Evolutionary conservation across 2,797 vertebrate species (phyloP), one percentile per base, ranked within the genome.

Genomic region (Astyanax mexicanus): DNA sequence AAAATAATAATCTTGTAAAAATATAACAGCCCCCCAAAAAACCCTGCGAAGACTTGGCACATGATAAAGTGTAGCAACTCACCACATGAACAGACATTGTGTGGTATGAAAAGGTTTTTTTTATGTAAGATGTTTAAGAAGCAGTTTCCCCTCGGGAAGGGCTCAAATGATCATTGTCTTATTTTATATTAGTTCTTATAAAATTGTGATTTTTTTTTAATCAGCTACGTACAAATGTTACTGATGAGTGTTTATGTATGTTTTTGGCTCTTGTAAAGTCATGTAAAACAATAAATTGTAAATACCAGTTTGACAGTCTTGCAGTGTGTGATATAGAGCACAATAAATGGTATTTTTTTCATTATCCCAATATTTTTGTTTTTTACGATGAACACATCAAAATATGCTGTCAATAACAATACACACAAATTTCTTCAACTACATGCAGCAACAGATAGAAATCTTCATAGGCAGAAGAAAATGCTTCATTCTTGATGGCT

Each of bases 251-350:
- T 75, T 67, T 15, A 54, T 74, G 71, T 71, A 23, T 21, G 71
- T 62, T 78, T 47, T 52, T 68, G 51, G 55, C 25, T 71, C 45
- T 55, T 17, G 42, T 55, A 54, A 9, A 7, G 57, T 68, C 69
- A 35, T 64, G 66, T 65, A 54, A 79, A 64, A 74, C 21, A 72
- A 73, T 65, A 73, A 67, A 52, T 45, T 64, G 66, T 64, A 66
- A 62, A 78, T 54, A 40, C 17, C 5, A 6, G 23, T 27, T 23
- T 54, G 17, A 49, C 6, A 1, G 23, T 27, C 23, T 54, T n/a
- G 19, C 1, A 1, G 3, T 49, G 47, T 49, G 47, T n/a, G n/a
- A n/a, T n/a, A n/a, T n/a, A n/a, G n/a, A n/a, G n/a, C n/a, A n/a
- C n/a, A n/a, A n/a, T n/a, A n/a, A n/a, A n/a, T n/a, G n/a, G n/a